Base-by-base conservation (phyloP, 1,140 invertebrate species). In the Cryptotermes secundus region DNA sequence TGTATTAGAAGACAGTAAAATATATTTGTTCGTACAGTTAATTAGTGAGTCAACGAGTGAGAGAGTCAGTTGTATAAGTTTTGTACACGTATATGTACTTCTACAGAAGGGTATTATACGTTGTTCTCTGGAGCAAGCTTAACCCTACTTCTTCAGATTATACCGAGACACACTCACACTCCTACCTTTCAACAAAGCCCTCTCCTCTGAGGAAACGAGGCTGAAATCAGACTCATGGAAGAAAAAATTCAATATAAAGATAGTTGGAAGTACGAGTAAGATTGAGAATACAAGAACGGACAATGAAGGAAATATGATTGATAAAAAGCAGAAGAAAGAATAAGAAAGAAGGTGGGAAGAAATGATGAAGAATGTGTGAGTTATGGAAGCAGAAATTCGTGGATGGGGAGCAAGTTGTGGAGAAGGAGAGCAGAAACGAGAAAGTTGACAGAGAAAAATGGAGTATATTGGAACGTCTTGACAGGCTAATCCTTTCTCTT, bases 381-480 rank as follows among this genome's bases (percentile, higher is more conserved):
- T 72, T 72, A 72, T 72, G 59, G 59, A 72, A 6, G 59, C 59
- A 72, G 59, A 72, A 72, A 16, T 31, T 72, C 59, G 59, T 49
- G 45, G 45, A 49, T 22, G 45, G 38, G 38, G 16, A 42, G 38
- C 12, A 59, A 7, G 19, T 22, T 59, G 19, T 0, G 26, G 9
- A 22, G 24, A 42, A 14, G 38, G 45, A 49, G 1, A 22, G 45
- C 3, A 19, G 45, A 49, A 49, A 49, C 45, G 59, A 72, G 59
- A 9, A 26, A 31, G 26, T 72, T 72, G 59, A 72, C 59, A 72
- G n/a, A 72, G 59, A 72, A 72, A 72, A 72, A 72, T 72, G 59
- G 59, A 72, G 59, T 72, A 31, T 72, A 72, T 72, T 72, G 59
- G 59, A 72, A 31, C 59, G 14, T 72, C 59, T 72, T 72, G 59